Evolutionary conservation across 1,140 invertebrate species (phyloP), one percentile per base, ranked within the genome.

Genomic region (Anadara kagoshimensis): DNA sequence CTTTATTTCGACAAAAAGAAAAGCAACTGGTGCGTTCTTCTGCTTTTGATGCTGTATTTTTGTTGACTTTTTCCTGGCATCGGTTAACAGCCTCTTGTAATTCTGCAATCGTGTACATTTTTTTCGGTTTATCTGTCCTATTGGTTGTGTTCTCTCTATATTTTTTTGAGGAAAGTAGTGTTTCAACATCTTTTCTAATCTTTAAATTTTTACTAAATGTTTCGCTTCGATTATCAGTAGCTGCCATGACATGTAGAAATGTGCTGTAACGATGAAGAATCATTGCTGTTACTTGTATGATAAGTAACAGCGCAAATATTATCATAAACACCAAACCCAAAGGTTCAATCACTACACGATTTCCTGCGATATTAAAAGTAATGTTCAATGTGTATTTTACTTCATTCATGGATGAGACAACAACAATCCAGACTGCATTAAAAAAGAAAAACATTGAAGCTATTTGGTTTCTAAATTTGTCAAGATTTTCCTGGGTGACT

Each of bases 231-330:
- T 43, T 43, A 20, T 68, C 56, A 11, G 72, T 74, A 8, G 59
- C 24, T 18, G 97, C 95, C 82, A 99, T 91, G 83, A 99, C 98
- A 87, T 99, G 98, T 0, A 97, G 96, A 45, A 99, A 90, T 8
- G 98, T 99, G 83, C 96, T 97, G 86, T 99, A 98, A 80, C 97
- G 93, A 94, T 99, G 98, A 92, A 98, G 96, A 90, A 99, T 92
- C 98, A 99, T 99, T 73, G 96, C 97, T 61, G 94, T 93, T 87
- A 99, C 98, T 89, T 99, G 97, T 80, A 99, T 97, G 10, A 98
- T 90, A 87, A 99, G 90, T 90, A 99, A 98, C 51, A 98, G 90
- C 24, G 96, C 96, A 87, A 99, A 99, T 92, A 99, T 98, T 89
- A 98, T 96, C 36, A 99, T 95, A 85, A 99, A 98, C 0, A 98